Evolutionary conservation across 1,140 invertebrate genomes (phyloP).

Genomic region (Acromyrmex heyeri): DNA sequence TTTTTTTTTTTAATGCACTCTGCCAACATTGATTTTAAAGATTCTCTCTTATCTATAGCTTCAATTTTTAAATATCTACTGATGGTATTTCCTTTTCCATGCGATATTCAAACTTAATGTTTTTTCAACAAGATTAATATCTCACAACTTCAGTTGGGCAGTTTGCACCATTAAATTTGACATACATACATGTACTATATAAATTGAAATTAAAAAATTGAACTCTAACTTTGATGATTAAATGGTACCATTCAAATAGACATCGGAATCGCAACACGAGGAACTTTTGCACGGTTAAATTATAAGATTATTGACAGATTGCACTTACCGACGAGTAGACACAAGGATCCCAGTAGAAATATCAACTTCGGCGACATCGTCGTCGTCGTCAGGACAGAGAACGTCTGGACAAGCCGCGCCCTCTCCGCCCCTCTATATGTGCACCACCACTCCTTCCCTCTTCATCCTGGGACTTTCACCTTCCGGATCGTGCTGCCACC

Average conservation of each 20-base stretch:
- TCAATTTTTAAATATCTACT: background rate
- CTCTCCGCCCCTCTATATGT: constrained; percentile 87
- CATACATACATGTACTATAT: background rate
- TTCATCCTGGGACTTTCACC: constrained; percentile 84
- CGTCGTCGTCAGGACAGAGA: constrained; percentile 81
- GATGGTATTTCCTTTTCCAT: background rate
- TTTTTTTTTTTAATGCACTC: background rate
- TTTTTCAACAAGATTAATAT: background rate
- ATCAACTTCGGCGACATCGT: constrained; percentile 85
- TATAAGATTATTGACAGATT: background rate
- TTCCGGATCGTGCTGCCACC: constrained; percentile 85
- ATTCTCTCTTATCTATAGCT: background rate
- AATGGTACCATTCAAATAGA: background rate
- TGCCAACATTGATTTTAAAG: background rate
- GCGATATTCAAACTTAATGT: background rate
- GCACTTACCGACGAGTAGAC: constrained; percentile 85
- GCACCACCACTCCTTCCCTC: constrained; percentile 84
- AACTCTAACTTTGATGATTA: background rate
- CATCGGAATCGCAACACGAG: background rate
- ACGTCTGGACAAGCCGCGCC: constrained; percentile 87
- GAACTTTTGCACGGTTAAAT: background rate
- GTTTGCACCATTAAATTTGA: background rate
- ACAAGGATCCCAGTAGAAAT: constrained; percentile 82
- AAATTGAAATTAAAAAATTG: constrained; percentile 19
- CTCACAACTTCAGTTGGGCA: background rate